Percentiles rank a stretch among this genome's conserved stretches.
Conservation (phyloP, 2,113 vertebrate genomes). For the Brachyistius frenatus region DNA sequence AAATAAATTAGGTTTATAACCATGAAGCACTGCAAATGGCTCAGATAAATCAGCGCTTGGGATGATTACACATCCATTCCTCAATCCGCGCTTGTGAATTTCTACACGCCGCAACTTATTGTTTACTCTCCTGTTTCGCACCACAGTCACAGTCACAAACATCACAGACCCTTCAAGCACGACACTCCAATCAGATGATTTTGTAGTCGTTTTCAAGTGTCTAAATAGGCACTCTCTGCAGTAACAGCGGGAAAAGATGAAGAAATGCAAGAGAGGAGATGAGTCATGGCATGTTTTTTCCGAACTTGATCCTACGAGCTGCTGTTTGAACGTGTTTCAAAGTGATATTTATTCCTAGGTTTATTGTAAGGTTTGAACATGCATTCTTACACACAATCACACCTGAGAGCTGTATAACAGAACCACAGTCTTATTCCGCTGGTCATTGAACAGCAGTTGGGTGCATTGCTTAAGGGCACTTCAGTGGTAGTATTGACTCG, state of each 20-base stretch:
- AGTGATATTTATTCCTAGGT: background rate
- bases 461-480: background rate
- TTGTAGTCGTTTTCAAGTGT: conserved; percentile 27
- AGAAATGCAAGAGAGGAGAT: conserved; percentile 14
- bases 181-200: conserved; percentile 24
- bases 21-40: conserved; percentile 47
- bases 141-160: conserved; percentile 22
- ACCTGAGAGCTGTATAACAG: background rate
- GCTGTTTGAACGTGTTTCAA: conserved; percentile 33
- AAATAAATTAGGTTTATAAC: conserved; percentile 69
- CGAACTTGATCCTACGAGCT: background rate
- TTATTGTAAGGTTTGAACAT: background rate
- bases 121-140: conserved; percentile 28
- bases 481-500: conserved; percentile 1
- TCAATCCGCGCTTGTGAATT: conserved; percentile 15
- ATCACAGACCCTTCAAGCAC: conserved; percentile 16
- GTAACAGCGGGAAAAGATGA: background rate
- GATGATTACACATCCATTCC: conserved; percentile 64
- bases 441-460: background rate
- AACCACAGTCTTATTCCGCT: background rate
- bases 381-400: background rate
- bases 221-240: conserved; percentile 22
- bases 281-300: conserved; percentile 37
- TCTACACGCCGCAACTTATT: conserved; percentile 37
- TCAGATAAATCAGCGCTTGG: conserved; percentile 49